phyloP scores from a whole-genome alignment of 1,140 invertebrate genomes.

The Paralvinella palmiformis region DNA sequence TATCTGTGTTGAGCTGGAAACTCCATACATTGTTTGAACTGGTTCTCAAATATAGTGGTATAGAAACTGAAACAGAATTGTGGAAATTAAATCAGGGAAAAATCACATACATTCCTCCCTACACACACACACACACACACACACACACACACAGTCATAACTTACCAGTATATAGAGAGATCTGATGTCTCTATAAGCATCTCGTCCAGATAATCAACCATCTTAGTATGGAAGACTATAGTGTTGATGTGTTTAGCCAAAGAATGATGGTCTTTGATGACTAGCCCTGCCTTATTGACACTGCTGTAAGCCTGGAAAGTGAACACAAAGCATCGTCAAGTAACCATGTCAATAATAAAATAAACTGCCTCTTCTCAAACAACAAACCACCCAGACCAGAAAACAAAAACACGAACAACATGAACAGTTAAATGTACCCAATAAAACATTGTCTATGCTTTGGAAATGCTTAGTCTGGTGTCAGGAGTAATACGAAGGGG shows the following conservation, averaged over 20 bases:
- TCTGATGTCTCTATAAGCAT: constrained; percentile 94
- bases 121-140: background rate
- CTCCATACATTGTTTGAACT: constrained; percentile 97
- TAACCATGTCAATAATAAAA: no score
- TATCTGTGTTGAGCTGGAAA: constrained; percentile 97
- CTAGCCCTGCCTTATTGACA: constrained; percentile 72
- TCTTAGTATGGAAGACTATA: constrained; percentile 93
- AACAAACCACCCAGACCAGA: no score
- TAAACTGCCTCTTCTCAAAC: no score
- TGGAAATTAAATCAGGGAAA: no score
- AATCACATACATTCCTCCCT: no score
- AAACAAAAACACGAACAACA: no score
- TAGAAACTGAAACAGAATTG: constrained; percentile 72
- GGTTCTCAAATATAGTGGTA: constrained; percentile 92
- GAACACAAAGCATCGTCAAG: no score
- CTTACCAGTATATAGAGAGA: constrained; percentile 85
- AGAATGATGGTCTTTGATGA: constrained; percentile 77
- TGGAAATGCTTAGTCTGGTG: no score
- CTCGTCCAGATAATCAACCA: constrained; percentile 98
- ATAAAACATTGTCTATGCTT: no score
- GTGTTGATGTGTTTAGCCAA: constrained; percentile 88
- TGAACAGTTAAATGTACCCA: no score
- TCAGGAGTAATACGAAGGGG: no score
- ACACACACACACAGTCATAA: constrained; percentile 6
- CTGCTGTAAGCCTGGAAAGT: constrained; percentile 73